phyloP scores from a whole-genome alignment of 1,140 invertebrate species.

The Galendromus occidentalis region DNA sequence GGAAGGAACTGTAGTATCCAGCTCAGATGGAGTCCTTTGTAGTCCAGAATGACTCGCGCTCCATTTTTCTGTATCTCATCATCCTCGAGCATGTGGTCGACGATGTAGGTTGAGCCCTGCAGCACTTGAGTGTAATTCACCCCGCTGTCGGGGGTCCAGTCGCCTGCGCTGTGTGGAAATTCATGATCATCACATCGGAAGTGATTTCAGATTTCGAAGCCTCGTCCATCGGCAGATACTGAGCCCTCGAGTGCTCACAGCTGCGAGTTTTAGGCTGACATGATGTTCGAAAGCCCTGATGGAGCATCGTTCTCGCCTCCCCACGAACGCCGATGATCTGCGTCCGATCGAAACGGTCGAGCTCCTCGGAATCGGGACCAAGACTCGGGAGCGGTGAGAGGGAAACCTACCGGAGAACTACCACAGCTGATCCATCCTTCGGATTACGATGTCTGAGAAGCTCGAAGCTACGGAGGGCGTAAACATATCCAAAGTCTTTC shows the following conservation, averaged over 20 bases:
- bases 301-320: no score
- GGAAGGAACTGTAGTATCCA: neutral
- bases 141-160: neutral
- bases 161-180: neutral
- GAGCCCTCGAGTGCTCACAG: no score
- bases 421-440: neutral
- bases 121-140: neutral
- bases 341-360: no score
- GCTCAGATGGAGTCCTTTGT: neutral
- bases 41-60: neutral
- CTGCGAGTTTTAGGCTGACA: no score
- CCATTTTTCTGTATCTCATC: neutral
- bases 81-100: neutral
- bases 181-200: no score
- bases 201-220: no score
- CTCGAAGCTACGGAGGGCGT: neutral
- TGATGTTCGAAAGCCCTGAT: no score
- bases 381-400: no score
- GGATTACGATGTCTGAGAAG: neutral
- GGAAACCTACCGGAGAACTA: neutral
- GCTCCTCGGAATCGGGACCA: no score
- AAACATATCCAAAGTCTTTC: neutral
- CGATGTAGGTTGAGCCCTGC: neutral
- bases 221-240: no score
- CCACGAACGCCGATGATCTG: no score